These are phyloP conservation scores for Harpegnathos saltator DNA, from an alignment of 1,140 invertebrate species.

Conservation along the genomic window DNA sequence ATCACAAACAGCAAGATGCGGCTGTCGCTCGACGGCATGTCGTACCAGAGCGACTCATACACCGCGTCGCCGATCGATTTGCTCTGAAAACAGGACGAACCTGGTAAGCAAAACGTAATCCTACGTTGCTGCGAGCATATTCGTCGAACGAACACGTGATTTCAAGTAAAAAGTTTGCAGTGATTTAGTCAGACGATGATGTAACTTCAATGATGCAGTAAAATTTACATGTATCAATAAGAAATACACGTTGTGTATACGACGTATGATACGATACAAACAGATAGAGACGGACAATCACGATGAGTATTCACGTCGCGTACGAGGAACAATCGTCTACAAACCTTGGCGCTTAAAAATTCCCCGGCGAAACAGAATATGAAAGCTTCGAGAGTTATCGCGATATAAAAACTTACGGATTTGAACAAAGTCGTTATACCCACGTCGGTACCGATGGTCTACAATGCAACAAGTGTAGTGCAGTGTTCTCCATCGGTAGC, in stretches of 20 bases:
- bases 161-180: too few species aligned
- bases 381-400: conserved; percentile 58
- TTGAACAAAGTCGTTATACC: conserved; percentile 20
- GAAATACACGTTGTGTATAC: too few species aligned
- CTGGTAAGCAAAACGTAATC: too few species aligned
- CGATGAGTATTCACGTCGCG: neutral
- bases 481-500: neutral
- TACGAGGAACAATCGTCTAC: neutral
- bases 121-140: too few species aligned
- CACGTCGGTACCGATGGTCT: neutral
- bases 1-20: conserved; percentile 61
- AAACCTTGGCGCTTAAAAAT: conserved; percentile 63
- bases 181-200: too few species aligned
- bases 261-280: neutral
- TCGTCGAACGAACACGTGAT: too few species aligned
- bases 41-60: conserved; percentile 61
- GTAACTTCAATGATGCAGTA: too few species aligned
- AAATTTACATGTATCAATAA: too few species aligned
- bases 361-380: conserved; percentile 66
- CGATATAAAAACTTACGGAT: conserved; percentile 51
- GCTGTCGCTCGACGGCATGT: conserved; percentile 38
- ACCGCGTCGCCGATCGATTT: conserved; percentile 31
- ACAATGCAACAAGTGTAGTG: neutral
- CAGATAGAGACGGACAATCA: neutral
- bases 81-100: conserved; percentile 35